Base-by-base conservation (phyloP, 2,888 invertebrate species). In the Ligdia adustata region DNA sequence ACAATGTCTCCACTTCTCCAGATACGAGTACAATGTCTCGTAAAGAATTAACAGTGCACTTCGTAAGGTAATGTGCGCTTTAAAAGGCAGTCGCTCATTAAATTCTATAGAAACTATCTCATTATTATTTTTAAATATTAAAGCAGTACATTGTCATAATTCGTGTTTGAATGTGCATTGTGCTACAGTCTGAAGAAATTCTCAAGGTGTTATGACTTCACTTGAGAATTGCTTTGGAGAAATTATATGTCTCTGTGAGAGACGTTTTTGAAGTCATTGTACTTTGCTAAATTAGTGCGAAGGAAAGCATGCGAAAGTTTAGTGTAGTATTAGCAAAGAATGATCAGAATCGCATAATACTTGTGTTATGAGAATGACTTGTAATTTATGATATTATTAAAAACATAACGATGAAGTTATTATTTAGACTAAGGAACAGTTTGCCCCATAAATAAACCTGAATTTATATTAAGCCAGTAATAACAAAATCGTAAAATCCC, bases 181-280 rank as follows among this genome's bases (percentile, higher is more conserved):
- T 39, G n/a, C n/a, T n/a, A n/a, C n/a, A 28, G 16, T 46, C 34
- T 29, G 28, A 34, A 22, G 34, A 40, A 47, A 39, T 39, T 49
- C 48, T 33, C 48, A 49, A 32, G 48, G 38, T 42, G 22, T 48
- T 48, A 48, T 39, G 48, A 41, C 31, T 28, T 41, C 11, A 24
- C 47, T 34, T 33, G 22, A 12, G 22, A 20, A 49, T 42, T 43
- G 42, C 16, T 49, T 22, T 22, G 33, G 42, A 28, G 48, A 49
- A 49, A 49, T 49, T 49, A 13, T 20, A 18, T 20, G 13, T 22
- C 27, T 16, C 15, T 7, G 35, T 31, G 20, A 47, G 35, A 46
- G 33, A 33, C 28, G 9, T n/a, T 35, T 14, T 9, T 12, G 35
- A 9, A 9, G 41, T 41, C 18, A 35, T 32, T 47, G 31, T 27